Evolutionary conservation across 1,140 invertebrate genomes (phyloP).

Genomic region (Cephus cinctus): DNA sequence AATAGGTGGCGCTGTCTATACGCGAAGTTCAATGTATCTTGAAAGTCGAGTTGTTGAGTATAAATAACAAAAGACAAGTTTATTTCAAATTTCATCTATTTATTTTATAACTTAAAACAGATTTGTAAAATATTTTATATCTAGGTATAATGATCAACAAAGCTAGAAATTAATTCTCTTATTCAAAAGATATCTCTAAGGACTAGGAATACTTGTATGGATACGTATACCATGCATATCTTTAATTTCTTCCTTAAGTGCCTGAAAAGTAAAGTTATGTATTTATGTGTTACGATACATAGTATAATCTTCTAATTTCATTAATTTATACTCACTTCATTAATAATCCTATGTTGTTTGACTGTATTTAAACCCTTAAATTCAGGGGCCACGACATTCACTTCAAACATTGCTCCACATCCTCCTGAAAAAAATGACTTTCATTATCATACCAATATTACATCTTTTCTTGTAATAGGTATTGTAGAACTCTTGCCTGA

Average conservation of each 20-base stretch:
- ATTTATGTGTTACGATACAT: constrained; percentile 7
- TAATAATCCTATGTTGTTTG: constrained; percentile 80
- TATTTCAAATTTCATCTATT: too few species aligned
- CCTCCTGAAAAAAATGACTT: constrained; percentile 60
- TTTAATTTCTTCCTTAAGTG: constrained; percentile 76
- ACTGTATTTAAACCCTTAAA: constrained; percentile 75
- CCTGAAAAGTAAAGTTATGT: constrained; percentile 49
- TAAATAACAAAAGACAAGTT: too few species aligned
- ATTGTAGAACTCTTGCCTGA: constrained; percentile 54
- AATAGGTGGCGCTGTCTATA: neutral
- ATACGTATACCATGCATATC: constrained; percentile 83
- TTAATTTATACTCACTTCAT: constrained; percentile 57
- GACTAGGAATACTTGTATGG: constrained; percentile 58
- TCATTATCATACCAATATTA: constrained; percentile 4
- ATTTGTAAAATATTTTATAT: neutral
- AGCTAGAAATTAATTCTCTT: neutral
- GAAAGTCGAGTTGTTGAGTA: too few species aligned
- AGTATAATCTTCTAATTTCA: constrained; percentile 2
- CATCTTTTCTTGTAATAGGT: neutral
- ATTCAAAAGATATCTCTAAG: neutral
- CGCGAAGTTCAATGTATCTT: too few species aligned
- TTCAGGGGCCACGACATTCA: constrained; percentile 72
- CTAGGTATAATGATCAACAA: too few species aligned
- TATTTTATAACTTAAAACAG: too few species aligned
- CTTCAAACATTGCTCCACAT: constrained; percentile 88